phyloP scores from a whole-genome alignment of 2,888 invertebrate genomes.

The Aproaerema taeniolella region DNA sequence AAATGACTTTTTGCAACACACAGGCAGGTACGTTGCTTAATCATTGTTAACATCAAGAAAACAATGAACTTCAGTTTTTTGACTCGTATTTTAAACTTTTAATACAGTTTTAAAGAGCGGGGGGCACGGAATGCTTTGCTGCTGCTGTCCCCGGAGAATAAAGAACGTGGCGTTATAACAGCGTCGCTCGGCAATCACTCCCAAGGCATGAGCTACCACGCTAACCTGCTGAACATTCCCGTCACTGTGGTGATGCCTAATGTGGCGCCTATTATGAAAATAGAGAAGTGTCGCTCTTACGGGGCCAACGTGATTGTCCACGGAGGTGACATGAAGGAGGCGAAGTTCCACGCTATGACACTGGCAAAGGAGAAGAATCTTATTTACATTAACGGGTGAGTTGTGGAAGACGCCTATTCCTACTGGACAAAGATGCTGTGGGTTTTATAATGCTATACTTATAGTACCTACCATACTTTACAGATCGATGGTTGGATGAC shows the following conservation, averaged over 20 bases:
- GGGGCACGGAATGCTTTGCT: conserved; percentile 92
- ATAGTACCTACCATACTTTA: too few species aligned
- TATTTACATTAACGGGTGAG: conserved; percentile 92
- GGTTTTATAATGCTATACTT: too few species aligned
- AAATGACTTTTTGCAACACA: conserved; percentile 95
- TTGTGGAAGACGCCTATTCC: conserved; percentile 10
- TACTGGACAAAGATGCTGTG: background rate
- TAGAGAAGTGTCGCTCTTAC: conserved; percentile 89
- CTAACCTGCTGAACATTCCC: conserved; percentile 81
- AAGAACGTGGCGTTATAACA: conserved; percentile 88
- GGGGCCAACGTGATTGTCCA: conserved; percentile 91
- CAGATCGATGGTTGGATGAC: too few species aligned
- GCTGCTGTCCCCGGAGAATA: conserved; percentile 84
- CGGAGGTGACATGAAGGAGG: conserved; percentile 90
- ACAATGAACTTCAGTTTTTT: background rate
- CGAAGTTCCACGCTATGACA: conserved; percentile 87
- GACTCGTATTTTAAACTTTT: too few species aligned
- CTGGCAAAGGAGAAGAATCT: conserved; percentile 83
- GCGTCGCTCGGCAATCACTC: conserved; percentile 98
- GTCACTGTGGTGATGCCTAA: conserved; percentile 96
- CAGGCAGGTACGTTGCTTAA: conserved; percentile 85
- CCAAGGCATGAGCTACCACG: conserved; percentile 87
- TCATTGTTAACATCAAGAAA: background rate
- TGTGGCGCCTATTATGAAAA: conserved; percentile 97
- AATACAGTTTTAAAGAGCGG: conserved; percentile 92